phyloP scores from a whole-genome alignment of 1,140 invertebrate genomes.

The Streblospio benedicti region DNA sequence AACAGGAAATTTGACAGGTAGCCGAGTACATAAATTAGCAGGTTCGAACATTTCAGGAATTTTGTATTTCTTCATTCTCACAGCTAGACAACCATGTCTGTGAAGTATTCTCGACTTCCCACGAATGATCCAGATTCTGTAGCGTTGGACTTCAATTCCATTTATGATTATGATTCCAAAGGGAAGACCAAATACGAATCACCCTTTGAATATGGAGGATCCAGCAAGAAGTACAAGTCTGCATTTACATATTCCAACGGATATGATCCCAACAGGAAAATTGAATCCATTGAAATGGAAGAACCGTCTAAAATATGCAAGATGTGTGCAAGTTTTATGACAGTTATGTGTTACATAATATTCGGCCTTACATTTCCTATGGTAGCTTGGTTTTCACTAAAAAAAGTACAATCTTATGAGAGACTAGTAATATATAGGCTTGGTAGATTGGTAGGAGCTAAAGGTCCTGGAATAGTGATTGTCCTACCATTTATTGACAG shows the following conservation, averaged over 20 bases:
- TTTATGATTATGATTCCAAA: neutral
- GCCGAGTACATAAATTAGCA: no score
- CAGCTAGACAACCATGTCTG: no score
- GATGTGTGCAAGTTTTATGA: constrained; percentile 7
- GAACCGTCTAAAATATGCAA: neutral
- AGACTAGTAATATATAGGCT: constrained; percentile 34
- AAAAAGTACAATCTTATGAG: constrained; percentile 20
- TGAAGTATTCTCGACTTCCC: neutral
- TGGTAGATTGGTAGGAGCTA: constrained; percentile 24
- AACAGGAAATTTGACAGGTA: no score
- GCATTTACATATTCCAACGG: neutral
- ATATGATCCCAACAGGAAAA: neutral
- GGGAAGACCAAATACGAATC: neutral
- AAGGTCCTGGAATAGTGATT: constrained; percentile 34
- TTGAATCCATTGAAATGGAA: neutral
- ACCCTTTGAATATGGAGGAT: neutral
- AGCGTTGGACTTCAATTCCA: neutral
- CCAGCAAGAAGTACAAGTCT: neutral
- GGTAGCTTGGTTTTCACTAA: constrained; percentile 4
- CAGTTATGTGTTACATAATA: constrained; percentile 10
- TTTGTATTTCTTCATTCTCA: no score
- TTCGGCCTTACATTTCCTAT: constrained; percentile 13
- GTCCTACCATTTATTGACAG: constrained; percentile 35
- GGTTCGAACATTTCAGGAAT: no score
- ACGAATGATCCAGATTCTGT: neutral